A percentile compares a stretch with the other conserved stretches of the same genome.
Evolutionary conservation across 2,888 invertebrate species (phyloP).

Genomic region (Melieria omissa): DNA sequence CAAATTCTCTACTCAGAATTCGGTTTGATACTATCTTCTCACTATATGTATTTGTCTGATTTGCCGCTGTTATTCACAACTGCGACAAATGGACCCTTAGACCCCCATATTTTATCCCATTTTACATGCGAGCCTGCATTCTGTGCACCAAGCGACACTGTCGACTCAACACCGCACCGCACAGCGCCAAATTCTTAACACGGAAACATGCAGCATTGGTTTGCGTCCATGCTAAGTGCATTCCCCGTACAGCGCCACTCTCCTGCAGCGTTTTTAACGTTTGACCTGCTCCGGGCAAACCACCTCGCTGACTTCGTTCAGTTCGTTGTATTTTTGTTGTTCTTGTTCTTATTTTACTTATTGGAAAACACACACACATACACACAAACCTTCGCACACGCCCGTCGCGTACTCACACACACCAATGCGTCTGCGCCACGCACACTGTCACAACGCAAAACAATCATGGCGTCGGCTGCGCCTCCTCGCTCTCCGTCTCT

Average conservation of each 20-base stretch:
- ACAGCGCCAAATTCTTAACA: too few relatives aligned
- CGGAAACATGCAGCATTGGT: conserved; percentile 37
- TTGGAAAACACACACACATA: neutral
- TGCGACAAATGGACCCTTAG: too few relatives aligned
- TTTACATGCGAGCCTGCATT: too few relatives aligned
- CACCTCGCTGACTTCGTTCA: too few relatives aligned
- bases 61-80: too few relatives aligned
- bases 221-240: conserved; percentile 40
- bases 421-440: neutral
- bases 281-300: conserved; percentile 32
- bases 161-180: too few relatives aligned
- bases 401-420: neutral
- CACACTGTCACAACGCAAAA: neutral
- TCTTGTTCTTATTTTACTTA: neutral
- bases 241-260: neutral
- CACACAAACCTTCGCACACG: neutral
- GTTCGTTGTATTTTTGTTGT: neutral
- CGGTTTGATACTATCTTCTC: too few relatives aligned
- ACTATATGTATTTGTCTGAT: too few relatives aligned
- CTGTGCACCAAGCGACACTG: too few relatives aligned
- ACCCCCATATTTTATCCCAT: too few relatives aligned
- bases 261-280: conserved; percentile 6
- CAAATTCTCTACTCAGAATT: too few relatives aligned
- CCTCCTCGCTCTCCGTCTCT: conserved; percentile 15
- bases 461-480: conserved; percentile 19